Base-by-base conservation (phyloP, 2,797 vertebrate genomes). In the Acrossocheilus wenchowensis region DNA sequence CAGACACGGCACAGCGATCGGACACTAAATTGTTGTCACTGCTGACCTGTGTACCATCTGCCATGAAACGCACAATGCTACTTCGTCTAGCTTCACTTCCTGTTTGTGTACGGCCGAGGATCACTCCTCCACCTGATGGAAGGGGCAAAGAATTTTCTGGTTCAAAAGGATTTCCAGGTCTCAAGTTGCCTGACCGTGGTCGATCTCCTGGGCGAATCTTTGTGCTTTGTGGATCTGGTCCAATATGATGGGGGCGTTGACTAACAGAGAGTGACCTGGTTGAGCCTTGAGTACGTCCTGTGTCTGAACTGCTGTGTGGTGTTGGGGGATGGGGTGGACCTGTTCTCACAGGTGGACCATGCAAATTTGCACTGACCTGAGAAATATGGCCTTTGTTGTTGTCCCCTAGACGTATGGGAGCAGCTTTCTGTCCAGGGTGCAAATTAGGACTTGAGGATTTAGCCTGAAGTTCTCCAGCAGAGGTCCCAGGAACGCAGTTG, bases 31-130 rank as follows among this genome's bases (percentile, higher is more conserved):
- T 98, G 92, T 95, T 95, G 71, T 99, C 98, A 0, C 95, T 94
- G 15, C 97, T 94, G 82, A 97, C 96, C 90, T 98, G 98, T 82
- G 96, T 91, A 36, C 95, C 93, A 9, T 99, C 98, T 0, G 97
- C 91, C 98, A 98, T 98, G 66, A 99, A 99, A 74, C 98, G 97
- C 52, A 99, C 97, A 5, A 99, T 99, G 85, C 97, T 96, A 90
- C 97, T 95, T 92, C 98, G 96, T 68, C 98, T 96, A 5, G 96
- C 94, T 78, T 96, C 95, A 0, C 96, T 84, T 12, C 97, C 93
- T 1, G 95, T 88, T 88, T 98, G 98, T 0, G 98, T 95, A 26
- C 98, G 95, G 71, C 97, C 92, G 77, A 99, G 95, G 89, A 99
- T 96, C 94, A 98, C 97, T 21, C 96, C 96, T 45, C 97, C 93